These are phyloP conservation scores for Anthoscopus minutus DNA, from an alignment of 2,113 vertebrate genomes.

Conservation along the genomic window DNA sequence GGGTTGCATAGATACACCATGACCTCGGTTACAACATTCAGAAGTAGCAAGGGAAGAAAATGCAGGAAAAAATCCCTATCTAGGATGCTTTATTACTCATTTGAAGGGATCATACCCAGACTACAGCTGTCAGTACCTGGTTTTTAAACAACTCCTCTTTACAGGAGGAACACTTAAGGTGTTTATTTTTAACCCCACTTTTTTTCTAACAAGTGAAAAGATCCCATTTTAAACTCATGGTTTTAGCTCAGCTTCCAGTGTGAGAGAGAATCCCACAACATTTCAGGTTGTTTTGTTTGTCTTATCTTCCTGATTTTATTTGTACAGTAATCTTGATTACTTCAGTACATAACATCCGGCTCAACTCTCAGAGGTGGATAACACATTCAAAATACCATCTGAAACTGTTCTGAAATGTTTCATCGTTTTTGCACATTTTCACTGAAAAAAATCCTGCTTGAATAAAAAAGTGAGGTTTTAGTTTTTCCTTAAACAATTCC, in stretches of 20 bases:
- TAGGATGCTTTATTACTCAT: neutral
- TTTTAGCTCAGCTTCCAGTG: neutral
- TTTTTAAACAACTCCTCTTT: neutral
- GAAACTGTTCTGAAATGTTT: neutral
- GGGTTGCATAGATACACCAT: conserved; percentile 27
- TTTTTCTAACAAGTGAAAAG: neutral
- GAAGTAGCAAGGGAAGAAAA: neutral
- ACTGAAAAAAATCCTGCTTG: neutral
- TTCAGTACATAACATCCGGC: neutral
- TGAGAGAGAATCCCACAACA: neutral
- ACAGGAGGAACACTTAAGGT: neutral
- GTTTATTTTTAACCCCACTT: neutral
- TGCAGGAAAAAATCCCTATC: neutral
- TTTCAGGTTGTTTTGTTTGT: neutral
- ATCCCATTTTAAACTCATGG: neutral
- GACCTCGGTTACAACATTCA: neutral
- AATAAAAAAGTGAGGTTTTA: neutral
- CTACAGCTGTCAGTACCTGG: rapidly evolving
- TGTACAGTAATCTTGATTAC: neutral
- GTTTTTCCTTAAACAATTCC: neutral
- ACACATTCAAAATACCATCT: neutral
- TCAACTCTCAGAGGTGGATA: neutral
- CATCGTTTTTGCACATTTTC: neutral
- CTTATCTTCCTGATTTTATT: neutral
- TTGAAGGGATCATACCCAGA: neutral